Evolutionary conservation across 2,888 invertebrate genomes (phyloP).

Genomic region (Rotaria macrura): DNA sequence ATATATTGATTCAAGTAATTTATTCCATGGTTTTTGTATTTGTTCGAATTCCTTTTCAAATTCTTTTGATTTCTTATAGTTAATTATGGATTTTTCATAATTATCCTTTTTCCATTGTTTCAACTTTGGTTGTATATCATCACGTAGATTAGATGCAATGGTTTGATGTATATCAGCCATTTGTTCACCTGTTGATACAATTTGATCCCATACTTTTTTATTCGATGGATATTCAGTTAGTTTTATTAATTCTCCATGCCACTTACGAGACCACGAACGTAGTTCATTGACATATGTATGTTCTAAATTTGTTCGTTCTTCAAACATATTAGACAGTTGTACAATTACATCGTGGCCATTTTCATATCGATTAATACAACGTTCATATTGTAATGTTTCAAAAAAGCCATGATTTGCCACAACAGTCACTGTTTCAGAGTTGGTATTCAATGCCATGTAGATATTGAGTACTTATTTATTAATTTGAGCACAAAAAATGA

Average conservation of each 20-base stretch:
- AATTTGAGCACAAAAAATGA: too few species aligned
- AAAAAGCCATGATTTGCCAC: neutral
- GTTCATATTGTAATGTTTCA: neutral
- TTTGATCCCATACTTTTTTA: slow-evolving; percentile 13
- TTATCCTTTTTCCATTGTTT: slow-evolving; percentile 3
- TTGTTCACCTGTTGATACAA: neutral
- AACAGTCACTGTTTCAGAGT: neutral
- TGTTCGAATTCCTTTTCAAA: slow-evolving; percentile 13
- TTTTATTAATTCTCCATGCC: neutral
- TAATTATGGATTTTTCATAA: neutral
- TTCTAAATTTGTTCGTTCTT: slow-evolving; percentile 9
- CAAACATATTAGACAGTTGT: neutral
- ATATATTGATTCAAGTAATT: neutral
- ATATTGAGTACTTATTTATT: neutral
- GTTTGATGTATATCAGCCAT: slow-evolving; percentile 11
- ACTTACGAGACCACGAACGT: neutral
- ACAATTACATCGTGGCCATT: neutral
- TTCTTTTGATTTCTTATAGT: slow-evolving; percentile 18
- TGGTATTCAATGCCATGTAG: neutral
- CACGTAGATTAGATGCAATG: neutral
- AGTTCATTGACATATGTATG: neutral
- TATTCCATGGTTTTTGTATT: slow-evolving; percentile 17
- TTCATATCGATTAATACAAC: neutral
- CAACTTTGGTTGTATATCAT: neutral
- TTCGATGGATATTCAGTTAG: neutral